Conservation (phyloP, 1,140 invertebrate species). For the Phenacoccus solenopsis region DNA sequence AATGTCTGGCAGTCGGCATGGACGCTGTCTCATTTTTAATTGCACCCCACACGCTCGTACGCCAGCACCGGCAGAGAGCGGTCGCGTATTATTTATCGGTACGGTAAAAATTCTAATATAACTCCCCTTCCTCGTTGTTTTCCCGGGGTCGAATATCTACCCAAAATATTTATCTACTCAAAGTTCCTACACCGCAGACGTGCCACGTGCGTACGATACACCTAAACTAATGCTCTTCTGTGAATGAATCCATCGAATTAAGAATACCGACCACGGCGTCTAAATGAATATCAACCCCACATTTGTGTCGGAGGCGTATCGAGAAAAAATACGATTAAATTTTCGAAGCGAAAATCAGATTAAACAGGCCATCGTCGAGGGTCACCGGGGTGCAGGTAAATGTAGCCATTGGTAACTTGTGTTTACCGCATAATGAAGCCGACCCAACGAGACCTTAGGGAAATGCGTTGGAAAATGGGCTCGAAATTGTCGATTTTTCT, state of each 20-base stretch:
- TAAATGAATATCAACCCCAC: too few relatives aligned
- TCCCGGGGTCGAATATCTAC: neutral
- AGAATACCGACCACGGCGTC: neutral
- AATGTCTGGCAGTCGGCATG: slow-evolving; percentile 15
- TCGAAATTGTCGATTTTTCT: too few relatives aligned
- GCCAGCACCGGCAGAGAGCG: neutral
- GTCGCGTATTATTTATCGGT: slow-evolving; percentile 7
- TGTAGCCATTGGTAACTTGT: too few relatives aligned
- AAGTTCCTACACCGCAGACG: neutral
- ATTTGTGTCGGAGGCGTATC: too few relatives aligned
- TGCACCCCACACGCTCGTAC: neutral
- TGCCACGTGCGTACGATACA: neutral
- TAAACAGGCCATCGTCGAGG: too few relatives aligned
- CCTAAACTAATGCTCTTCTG: neutral
- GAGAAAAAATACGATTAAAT: too few relatives aligned
- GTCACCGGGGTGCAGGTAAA: too few relatives aligned
- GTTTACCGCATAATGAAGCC: too few relatives aligned
- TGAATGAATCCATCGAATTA: neutral
- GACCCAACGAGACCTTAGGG: too few relatives aligned
- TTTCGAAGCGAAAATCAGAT: too few relatives aligned
- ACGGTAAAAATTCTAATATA: slow-evolving; percentile 8
- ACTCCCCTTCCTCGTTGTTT: neutral
- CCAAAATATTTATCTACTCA: slow-evolving; percentile 16
- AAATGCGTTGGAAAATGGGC: too few relatives aligned
- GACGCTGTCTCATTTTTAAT: slow-evolving; percentile 13